Base-by-base conservation (phyloP, 2,888 invertebrate species). In the Eubasilissa splendida region DNA sequence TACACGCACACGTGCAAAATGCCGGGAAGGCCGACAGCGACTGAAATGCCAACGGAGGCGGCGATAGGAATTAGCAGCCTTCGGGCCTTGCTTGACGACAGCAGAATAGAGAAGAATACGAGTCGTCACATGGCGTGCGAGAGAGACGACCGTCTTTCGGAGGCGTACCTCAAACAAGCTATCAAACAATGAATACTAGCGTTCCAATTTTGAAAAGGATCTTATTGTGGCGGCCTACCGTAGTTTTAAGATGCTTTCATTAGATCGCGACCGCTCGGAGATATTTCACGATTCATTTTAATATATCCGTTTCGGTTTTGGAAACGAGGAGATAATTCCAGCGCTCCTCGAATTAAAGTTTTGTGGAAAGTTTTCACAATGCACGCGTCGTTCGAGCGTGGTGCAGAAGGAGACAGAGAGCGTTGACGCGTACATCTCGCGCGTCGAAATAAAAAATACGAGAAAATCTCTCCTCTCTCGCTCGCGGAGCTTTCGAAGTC, bases 401-500 rank as follows among this genome's bases (percentile, higher is more conserved):
- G 79, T 77, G 33, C 22, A 70, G 80, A 83, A 65, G 11, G 83
- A 80, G 83, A 83, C 76, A 65, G 58, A 77, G 53, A 42, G 70
- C 54, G 33, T 60, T 54, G 76, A 14, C 63, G 22, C 52, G 76
- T 52, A 53, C 79, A 78, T 76, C 81, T 81, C 74, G 77, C 60
- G 71, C 71, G 65, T 66, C 66, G 77, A 74, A 79, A 83, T 75
- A 81, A 80, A 78, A 78, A 77, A 77, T 78, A 80, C 76, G 80
- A 82, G 82, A 59, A 81, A 81, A 60, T 76, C 60, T 76, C 54
- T 53, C n/a, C 86, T 85, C 86, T 90, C 90, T 89, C 90, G 85
- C 85, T 90, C 89, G 60, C 86, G 80, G 84, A 86, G 85, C 82
- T 76, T 79, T 59, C 84, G 83, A 85, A 84, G 87, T 88, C 88